Conservation (phyloP, 2,797 vertebrate genomes). For the Glossophaga mutica region DNA sequence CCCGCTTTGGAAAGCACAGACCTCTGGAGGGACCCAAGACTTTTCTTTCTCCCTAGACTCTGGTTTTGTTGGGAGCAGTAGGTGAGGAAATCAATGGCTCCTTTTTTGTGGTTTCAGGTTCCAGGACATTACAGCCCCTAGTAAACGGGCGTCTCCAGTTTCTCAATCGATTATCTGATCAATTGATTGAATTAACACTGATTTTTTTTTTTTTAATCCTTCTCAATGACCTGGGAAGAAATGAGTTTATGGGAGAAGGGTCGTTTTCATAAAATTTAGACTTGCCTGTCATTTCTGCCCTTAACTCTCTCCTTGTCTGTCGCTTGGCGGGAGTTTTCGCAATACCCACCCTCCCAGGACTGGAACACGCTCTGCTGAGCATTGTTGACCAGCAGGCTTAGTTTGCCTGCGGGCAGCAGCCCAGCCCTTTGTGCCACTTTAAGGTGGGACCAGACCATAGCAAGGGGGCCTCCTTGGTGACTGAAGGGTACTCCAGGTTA, state of each 20-base stretch:
- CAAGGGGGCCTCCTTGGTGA: background rate
- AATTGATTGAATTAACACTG: slow-evolving; percentile 91
- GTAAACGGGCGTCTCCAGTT: slow-evolving; percentile 84
- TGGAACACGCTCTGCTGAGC: background rate
- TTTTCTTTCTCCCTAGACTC: slow-evolving; percentile 49
- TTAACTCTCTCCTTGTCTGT: slow-evolving; percentile 59
- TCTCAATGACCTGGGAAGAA: slow-evolving; percentile 80
- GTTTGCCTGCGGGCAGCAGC: background rate
- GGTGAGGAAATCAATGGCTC: slow-evolving; percentile 80
- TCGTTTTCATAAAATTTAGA: slow-evolving; percentile 80
- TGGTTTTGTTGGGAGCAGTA: slow-evolving; percentile 71
- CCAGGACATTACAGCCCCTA: slow-evolving; percentile 80
- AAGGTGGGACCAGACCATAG: background rate
- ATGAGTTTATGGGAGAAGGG: slow-evolving; percentile 77
- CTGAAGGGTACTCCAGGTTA: background rate
- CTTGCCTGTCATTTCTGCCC: slow-evolving; percentile 77
- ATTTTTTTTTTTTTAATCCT: slow-evolving; percentile 76
- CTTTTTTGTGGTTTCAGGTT: slow-evolving; percentile 83
- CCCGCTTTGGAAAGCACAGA: slow-evolving; percentile 47
- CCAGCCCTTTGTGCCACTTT: background rate
- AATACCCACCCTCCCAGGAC: background rate
- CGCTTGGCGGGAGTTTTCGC: slow-evolving; percentile 53
- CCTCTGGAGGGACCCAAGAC: slow-evolving; percentile 40
- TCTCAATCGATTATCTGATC: slow-evolving; percentile 88
- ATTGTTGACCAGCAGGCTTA: background rate